Conservation (phyloP, 2,113 vertebrate species). For the Chionis minor region DNA sequence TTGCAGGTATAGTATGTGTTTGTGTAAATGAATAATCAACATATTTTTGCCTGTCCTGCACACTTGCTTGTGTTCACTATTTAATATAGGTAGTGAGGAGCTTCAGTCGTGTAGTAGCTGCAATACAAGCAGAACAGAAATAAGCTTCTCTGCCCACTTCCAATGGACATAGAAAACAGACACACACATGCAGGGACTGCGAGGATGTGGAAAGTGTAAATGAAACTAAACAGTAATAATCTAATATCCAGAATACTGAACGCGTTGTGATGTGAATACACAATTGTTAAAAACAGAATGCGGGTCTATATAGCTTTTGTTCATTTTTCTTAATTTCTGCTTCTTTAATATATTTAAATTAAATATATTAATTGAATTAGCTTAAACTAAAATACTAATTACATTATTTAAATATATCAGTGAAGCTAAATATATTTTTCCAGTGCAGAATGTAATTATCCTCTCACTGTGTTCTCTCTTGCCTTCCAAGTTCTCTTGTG, state of each 20-base stretch:
- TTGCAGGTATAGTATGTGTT: background rate
- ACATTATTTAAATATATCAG: background rate
- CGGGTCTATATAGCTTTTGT: background rate
- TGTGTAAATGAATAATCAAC: background rate
- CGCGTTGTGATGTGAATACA: background rate
- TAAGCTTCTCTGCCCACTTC: background rate
- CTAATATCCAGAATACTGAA: background rate
- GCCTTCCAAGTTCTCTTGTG: background rate
- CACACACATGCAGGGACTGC: background rate
- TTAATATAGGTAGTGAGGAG: background rate
- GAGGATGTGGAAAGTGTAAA: background rate
- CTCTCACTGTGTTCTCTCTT: background rate
- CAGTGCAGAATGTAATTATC: background rate
- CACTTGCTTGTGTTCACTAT: fast-evolving
- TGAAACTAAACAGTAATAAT: background rate
- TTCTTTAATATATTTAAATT: background rate
- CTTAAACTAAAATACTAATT: background rate
- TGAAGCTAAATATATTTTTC: background rate
- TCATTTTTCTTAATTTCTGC: background rate
- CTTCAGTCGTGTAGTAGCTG: background rate
- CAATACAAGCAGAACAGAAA: background rate
- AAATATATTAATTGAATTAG: background rate
- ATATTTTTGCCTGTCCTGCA: background rate
- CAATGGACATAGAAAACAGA: background rate
- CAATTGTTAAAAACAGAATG: background rate